Conservation (phyloP, 2,888 invertebrate species). For the Sesia bembeciformis region DNA sequence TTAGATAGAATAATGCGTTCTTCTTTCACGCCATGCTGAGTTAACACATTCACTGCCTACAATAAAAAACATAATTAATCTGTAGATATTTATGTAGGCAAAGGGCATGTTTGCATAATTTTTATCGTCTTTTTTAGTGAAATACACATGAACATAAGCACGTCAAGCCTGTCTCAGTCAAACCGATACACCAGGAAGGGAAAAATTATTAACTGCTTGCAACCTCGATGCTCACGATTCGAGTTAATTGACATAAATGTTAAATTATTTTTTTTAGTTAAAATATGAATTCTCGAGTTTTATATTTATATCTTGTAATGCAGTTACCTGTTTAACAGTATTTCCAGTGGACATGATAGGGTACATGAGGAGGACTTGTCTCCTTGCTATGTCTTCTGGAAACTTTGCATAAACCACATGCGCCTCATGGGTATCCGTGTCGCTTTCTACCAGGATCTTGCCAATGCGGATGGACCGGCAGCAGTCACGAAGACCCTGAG, state of each 20-base stretch:
- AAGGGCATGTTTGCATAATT: too few species aligned
- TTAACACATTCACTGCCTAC: slow-evolving; percentile 93
- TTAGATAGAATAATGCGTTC: slow-evolving; percentile 97
- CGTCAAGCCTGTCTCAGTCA: too few species aligned
- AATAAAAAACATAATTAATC: slow-evolving; percentile 20
- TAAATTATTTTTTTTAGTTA: too few species aligned
- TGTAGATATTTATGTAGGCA: too few species aligned
- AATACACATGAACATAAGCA: too few species aligned
- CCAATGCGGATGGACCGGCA: slow-evolving; percentile 98
- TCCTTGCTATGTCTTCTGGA: slow-evolving; percentile 92
- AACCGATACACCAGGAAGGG: too few species aligned
- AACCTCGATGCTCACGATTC: too few species aligned
- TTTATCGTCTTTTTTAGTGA: too few species aligned
- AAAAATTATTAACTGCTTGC: too few species aligned
- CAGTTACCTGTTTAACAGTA: slow-evolving; percentile 84
- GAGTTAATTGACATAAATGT: too few species aligned
- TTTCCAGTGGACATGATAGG: slow-evolving; percentile 99
- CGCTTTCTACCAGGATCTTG: slow-evolving; percentile 97
- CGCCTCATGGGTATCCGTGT: slow-evolving; percentile 96
- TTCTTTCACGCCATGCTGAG: slow-evolving; percentile 95
- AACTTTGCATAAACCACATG: slow-evolving; percentile 98
- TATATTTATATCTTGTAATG: too few species aligned
- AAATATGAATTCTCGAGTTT: too few species aligned
- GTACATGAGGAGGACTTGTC: slow-evolving; percentile 96
- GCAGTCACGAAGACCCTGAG: slow-evolving; percentile 91